Conservation (phyloP, 1,140 invertebrate genomes). For the Centruroides sculpturatus region DNA sequence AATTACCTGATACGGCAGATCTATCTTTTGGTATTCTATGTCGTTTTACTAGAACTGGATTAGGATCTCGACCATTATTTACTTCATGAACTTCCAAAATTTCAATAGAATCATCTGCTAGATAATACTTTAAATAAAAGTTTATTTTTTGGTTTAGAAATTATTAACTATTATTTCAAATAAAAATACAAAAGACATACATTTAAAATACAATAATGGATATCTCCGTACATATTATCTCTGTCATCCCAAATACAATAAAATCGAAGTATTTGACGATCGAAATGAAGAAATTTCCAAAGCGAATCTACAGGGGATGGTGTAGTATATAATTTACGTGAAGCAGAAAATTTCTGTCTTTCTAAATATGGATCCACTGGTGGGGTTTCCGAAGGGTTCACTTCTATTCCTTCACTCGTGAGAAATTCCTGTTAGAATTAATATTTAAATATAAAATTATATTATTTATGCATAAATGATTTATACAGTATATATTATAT, state of each 20-base stretch:
- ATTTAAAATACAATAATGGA: background rate
- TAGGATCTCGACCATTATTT: slow-evolving; percentile 56
- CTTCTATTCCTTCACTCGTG: slow-evolving; percentile 60
- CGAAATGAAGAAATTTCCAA: slow-evolving; percentile 49
- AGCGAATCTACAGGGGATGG: slow-evolving; percentile 17
- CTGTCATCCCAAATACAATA: slow-evolving; percentile 61
- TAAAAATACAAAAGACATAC: no score
- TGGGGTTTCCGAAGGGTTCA: slow-evolving; percentile 50
- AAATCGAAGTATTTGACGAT: slow-evolving; percentile 59
- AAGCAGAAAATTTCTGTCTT: slow-evolving; percentile 17
- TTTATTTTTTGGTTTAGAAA: slow-evolving; percentile 3
- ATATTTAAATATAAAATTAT: no score
- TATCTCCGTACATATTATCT: background rate
- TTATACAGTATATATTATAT: no score
- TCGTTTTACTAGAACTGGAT: slow-evolving; percentile 51
- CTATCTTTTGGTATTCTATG: slow-evolving; percentile 51
- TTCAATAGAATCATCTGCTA: slow-evolving; percentile 62
- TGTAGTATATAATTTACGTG: background rate
- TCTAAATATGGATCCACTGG: slow-evolving; percentile 53
- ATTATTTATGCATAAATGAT: no score
- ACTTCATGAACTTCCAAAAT: slow-evolving; percentile 51
- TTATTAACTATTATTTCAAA: no score
- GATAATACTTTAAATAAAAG: slow-evolving; percentile 49
- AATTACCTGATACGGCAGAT: no score
- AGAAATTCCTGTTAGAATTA: slow-evolving; percentile 47